These are phyloP conservation scores for Carassius auratus DNA, from an alignment of 2,113 vertebrate species.

Conservation along the genomic window DNA sequence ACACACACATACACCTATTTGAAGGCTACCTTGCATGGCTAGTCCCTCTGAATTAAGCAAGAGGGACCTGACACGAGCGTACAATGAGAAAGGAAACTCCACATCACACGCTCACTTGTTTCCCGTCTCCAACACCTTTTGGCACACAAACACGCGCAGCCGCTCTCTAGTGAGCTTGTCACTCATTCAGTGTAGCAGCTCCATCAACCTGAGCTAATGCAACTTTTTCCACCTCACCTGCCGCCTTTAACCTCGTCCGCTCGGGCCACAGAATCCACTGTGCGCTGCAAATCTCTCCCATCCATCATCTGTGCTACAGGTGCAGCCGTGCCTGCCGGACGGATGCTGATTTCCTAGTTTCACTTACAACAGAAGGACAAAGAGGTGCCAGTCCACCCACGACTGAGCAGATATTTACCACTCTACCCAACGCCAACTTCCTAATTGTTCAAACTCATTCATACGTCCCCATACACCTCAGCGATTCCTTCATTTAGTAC, in stretches of 20 bases:
- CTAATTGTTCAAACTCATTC: constrained; percentile 44
- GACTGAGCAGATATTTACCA: background rate
- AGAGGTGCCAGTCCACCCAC: constrained; percentile 9
- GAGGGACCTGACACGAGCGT: constrained; percentile 32
- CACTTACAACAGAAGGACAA: constrained; percentile 35
- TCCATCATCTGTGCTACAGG: constrained; percentile 36
- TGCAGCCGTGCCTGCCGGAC: constrained; percentile 10
- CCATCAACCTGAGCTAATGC: constrained; percentile 50
- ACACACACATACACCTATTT: constrained; percentile 27
- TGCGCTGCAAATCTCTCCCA: constrained; percentile 32
- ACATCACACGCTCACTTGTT: constrained; percentile 33
- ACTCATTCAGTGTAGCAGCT: constrained; percentile 59
- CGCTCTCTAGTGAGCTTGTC: constrained; percentile 19
- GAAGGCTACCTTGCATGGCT: constrained; percentile 38
- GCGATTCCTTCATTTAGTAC: constrained; percentile 30
- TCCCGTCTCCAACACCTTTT: constrained; percentile 16
- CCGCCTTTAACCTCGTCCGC: constrained; percentile 55
- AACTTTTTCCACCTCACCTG: constrained; percentile 48
- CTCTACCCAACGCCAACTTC: constrained; percentile 4
- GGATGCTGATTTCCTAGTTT: constrained; percentile 9
- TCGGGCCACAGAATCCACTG: constrained; percentile 15
- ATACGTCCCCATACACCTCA: constrained; percentile 11
- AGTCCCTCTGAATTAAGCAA: constrained; percentile 51
- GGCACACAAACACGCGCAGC: background rate
- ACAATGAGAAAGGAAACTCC: constrained; percentile 31